Percentiles rank a stretch among this genome's conserved stretches.
phyloP scores from a whole-genome alignment of 2,797 vertebrate genomes.

The Takifugu ocellatus region DNA sequence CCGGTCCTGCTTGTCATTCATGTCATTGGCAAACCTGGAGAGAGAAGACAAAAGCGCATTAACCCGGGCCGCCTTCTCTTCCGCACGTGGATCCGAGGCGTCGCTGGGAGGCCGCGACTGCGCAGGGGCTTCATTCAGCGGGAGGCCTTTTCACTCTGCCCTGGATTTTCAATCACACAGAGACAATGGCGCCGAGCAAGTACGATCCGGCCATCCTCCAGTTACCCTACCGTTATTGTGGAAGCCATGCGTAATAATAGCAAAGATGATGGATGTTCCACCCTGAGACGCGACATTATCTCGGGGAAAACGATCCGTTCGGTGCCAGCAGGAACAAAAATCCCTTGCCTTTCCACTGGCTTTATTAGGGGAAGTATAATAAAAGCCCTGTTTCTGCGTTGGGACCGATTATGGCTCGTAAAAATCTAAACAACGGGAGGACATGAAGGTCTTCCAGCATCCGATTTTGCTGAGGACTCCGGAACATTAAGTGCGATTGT shows the following conservation, averaged over 20 bases:
- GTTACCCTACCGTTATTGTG: slow-evolving; percentile 30
- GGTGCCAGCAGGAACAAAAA: slow-evolving; percentile 35
- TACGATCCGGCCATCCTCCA: slow-evolving; percentile 14
- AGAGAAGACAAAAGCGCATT: slow-evolving; percentile 32
- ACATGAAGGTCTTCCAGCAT: slow-evolving; percentile 13
- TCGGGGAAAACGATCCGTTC: slow-evolving; percentile 47
- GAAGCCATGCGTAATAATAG: slow-evolving; percentile 25
- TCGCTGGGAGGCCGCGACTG: not conserved
- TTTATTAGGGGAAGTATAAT: slow-evolving; percentile 31
- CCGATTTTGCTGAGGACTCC: slow-evolving; percentile 2
- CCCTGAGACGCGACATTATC: slow-evolving; percentile 43
- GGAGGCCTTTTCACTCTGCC: slow-evolving; percentile 14
- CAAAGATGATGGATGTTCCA: slow-evolving; percentile 39
- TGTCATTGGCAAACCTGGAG: slow-evolving; percentile 87
- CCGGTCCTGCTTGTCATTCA: slow-evolving; percentile 97
- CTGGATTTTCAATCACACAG: slow-evolving; percentile 17
- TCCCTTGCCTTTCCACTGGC: slow-evolving; percentile 9
- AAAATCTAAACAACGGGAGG: slow-evolving; percentile 16
- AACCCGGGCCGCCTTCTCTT: slow-evolving; percentile 8
- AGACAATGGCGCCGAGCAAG: slow-evolving; percentile 1
- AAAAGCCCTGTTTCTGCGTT: slow-evolving; percentile 18
- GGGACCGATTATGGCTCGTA: slow-evolving; percentile 31
- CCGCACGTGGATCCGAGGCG: too few species aligned
- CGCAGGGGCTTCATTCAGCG: slow-evolving; percentile 12
- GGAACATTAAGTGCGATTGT: slow-evolving; percentile 14